Evolutionary conservation across 2,888 invertebrate species (phyloP), one percentile per base, ranked within the genome.

Genomic region (Agonum fuliginosum): DNA sequence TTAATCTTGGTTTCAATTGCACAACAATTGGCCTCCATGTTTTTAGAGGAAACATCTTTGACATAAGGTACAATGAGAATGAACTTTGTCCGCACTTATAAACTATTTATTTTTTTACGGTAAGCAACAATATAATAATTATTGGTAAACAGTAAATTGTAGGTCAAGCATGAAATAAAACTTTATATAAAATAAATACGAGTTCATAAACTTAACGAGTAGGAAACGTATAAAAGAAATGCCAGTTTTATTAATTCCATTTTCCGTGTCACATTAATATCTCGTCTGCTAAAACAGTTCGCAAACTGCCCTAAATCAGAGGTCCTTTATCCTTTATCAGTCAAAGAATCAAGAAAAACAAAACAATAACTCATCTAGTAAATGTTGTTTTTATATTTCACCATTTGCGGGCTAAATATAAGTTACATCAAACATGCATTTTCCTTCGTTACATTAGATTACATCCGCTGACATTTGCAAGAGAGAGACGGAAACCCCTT

Each of bases 391-490:
- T 65, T 65, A 19, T 19, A 19, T 48, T 6, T 48, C 48, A 17
- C 48, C 17, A 48, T 20, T 12, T 34, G 14, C 65, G 10, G 58
- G 58, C 14, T 69, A 69, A 24, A 69, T 69, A 69, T 43, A 69
- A 62, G 62, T 62, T 27, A 65, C 30, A 65, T 65, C 65, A 34
- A 65, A 34, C 65, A 65, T 48, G 71, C 71, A 48, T 20, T 71
- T 71, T 27, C 71, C 14, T 71, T 46, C 46, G 30, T 27, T 48
- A 30, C 34, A 71, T 48, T 71, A 48, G 30, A 48, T 70, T 70
- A 70, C 19, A 27, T n/a, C n/a, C 19, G 37, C 37, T 37, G 37
- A 37, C 37, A 37, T 22, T 37, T 30, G 58, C 19, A 20, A 24
- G 27, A 24, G n/a, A 37, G n/a, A 37, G 37, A 37, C 8, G 12